A percentile compares a stretch with the other conserved stretches of the same genome.
phyloP scores from a whole-genome alignment of 2,888 invertebrate genomes.

The Hemaris fuciformis region DNA sequence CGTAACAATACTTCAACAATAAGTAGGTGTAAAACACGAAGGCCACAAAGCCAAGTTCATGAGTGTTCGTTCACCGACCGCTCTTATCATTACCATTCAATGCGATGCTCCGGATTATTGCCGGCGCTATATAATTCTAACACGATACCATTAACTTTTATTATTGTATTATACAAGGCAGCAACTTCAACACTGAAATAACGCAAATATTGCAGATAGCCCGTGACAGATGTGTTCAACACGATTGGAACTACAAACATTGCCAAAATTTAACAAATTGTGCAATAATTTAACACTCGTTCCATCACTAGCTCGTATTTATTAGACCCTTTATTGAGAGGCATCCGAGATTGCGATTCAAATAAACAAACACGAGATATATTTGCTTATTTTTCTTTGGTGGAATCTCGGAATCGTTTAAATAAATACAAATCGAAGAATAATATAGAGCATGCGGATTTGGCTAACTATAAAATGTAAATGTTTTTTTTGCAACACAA shows the following conservation, averaged over 20 bases:
- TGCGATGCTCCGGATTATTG: slow-evolving; percentile 50
- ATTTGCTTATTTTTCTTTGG: neutral
- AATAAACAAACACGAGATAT: neutral
- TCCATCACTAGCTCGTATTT: neutral
- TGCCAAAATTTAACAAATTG: neutral
- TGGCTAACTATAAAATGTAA: neutral
- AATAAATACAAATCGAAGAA: neutral
- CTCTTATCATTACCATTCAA: slow-evolving; percentile 72
- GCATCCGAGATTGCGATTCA: neutral
- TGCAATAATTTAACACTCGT: neutral
- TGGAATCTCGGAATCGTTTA: neutral
- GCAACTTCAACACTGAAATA: neutral
- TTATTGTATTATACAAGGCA: slow-evolving; percentile 9
- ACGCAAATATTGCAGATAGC: slow-evolving; percentile 4
- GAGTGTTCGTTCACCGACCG: slow-evolving; percentile 72
- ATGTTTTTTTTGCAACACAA: neutral
- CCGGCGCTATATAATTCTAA: slow-evolving; percentile 36
- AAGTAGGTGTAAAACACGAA: slow-evolving; percentile 56
- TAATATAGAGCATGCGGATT: neutral
- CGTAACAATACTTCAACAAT: slow-evolving; percentile 51
- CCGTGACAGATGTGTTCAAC: neutral
- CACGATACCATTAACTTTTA: slow-evolving; percentile 33
- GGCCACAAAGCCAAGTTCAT: slow-evolving; percentile 72
- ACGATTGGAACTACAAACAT: neutral
- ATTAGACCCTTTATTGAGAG: neutral